phyloP scores from a whole-genome alignment of 2,888 invertebrate species.

The Cryptus viduatorius region DNA sequence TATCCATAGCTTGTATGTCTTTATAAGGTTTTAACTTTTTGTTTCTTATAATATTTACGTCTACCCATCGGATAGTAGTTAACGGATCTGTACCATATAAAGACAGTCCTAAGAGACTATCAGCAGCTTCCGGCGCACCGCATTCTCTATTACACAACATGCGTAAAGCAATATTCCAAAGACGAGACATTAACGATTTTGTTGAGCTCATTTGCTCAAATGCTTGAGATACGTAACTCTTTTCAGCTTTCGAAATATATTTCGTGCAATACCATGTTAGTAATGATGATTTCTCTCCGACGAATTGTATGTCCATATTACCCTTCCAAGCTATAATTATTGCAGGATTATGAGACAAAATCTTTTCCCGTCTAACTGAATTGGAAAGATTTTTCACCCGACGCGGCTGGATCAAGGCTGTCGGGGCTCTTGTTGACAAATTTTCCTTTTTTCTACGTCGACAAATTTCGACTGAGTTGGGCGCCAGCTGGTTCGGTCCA shows the following conservation, averaged over 20 bases:
- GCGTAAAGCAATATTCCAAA: slow-evolving; percentile 73
- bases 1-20: slow-evolving; percentile 17
- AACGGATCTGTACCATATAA: slow-evolving; percentile 73
- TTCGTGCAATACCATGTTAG: slow-evolving; percentile 75
- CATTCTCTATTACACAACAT: slow-evolving; percentile 55
- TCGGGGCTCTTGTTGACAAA: too few species aligned
- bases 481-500: too few species aligned
- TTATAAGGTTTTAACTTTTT: slow-evolving; percentile 51
- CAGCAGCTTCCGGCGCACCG: not conserved
- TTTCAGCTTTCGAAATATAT: slow-evolving; percentile 67
- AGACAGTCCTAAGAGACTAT: too few species aligned
- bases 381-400: too few species aligned
- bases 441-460: too few species aligned
- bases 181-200: slow-evolving; percentile 72
- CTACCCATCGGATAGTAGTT: slow-evolving; percentile 79
- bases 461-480: too few species aligned
- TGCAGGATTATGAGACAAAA: not conserved
- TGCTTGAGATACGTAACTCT: not conserved
- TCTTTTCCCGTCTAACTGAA: too few species aligned
- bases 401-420: too few species aligned
- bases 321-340: slow-evolving; percentile 19
- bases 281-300: slow-evolving; percentile 72
- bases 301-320: slow-evolving; percentile 49
- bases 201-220: slow-evolving; percentile 73
- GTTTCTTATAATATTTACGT: slow-evolving; percentile 66